Percentiles rank a stretch among this genome's conserved stretches.
These are phyloP conservation scores for Polia nebulosa DNA, from an alignment of 2,888 invertebrate species.

Conservation along the genomic window DNA sequence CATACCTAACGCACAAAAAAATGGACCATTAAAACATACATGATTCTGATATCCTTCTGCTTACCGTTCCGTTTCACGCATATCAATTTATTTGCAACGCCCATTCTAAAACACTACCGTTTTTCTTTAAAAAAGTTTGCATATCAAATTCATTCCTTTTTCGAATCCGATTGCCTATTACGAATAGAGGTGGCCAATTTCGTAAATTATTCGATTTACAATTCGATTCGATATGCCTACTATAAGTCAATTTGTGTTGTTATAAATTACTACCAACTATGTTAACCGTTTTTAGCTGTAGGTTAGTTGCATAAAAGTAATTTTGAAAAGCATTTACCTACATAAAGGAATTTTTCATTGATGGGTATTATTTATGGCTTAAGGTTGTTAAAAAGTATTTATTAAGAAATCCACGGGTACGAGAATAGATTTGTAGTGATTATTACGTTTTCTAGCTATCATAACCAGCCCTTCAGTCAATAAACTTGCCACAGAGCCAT, in stretches of 20 bases:
- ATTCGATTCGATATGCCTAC: constrained; percentile 41
- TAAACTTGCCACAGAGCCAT: too few species aligned
- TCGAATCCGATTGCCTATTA: constrained; percentile 70
- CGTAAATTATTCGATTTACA: constrained; percentile 40
- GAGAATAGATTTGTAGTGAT: not conserved
- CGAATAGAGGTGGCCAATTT: constrained; percentile 58
- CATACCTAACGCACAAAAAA: constrained; percentile 3
- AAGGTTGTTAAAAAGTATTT: not conserved
- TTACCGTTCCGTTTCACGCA: constrained; percentile 60
- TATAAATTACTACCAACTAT: constrained; percentile 46
- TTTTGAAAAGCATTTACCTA: constrained; percentile 37
- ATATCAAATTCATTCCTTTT: constrained; percentile 69
- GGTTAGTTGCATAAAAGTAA: constrained; percentile 13
- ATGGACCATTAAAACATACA: not conserved
- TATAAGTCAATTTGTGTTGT: constrained; percentile 37
- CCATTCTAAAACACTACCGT: constrained; percentile 69
- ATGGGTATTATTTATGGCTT: not conserved
- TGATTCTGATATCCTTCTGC: constrained; percentile 42
- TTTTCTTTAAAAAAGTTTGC: constrained; percentile 66
- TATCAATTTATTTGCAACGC: constrained; percentile 73
- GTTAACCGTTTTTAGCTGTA: constrained; percentile 26
- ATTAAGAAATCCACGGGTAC: not conserved
- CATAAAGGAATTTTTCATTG: constrained; percentile 16
- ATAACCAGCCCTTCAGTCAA: too few species aligned
- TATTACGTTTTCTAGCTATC: not conserved